These are phyloP conservation scores for Isaurus tuberculatus DNA, from an alignment of 92 coral and sea anemone genomes.

Conservation along the genomic window DNA sequence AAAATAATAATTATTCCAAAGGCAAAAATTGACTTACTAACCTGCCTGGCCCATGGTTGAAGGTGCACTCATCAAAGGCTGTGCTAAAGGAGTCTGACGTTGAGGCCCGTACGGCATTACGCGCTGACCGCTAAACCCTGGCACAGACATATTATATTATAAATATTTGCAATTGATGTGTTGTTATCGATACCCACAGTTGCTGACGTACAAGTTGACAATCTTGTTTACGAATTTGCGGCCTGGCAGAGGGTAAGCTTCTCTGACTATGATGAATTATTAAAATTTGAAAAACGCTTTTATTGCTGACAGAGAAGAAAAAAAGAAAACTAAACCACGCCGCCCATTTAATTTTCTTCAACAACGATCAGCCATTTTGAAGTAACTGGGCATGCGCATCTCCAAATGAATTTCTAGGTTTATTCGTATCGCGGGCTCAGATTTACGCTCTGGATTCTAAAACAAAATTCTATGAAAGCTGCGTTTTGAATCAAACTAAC, in stretches of 20 bases:
- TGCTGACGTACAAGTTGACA: constrained; percentile 28
- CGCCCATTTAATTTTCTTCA: not conserved
- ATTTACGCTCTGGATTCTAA: not conserved
- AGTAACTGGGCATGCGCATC: constrained; percentile 8
- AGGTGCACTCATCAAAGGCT: constrained; percentile 42
- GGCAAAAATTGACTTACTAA: not conserved
- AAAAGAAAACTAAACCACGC: constrained; percentile 3
- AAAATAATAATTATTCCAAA: not conserved
- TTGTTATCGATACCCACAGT: constrained; percentile 38
- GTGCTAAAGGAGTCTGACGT: constrained; percentile 32
- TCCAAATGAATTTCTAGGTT: no score
- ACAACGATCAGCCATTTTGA: constrained; percentile 43
- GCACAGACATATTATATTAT: constrained; percentile 46
- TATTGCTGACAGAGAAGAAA: not conserved
- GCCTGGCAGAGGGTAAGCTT: not conserved
- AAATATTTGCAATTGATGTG: constrained; percentile 5
- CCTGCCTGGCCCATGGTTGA: constrained; percentile 45
- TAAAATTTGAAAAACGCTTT: not conserved
- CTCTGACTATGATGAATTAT: not conserved
- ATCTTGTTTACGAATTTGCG: not conserved
- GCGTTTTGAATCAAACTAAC: no score
- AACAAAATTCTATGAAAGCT: no score
- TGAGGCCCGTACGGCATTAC: constrained; percentile 35
- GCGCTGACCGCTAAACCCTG: constrained; percentile 52
- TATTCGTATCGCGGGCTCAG: constrained; percentile 28